Evolutionary conservation across 2,888 invertebrate genomes (phyloP).

Genomic region (Brassicogethes aeneus): DNA sequence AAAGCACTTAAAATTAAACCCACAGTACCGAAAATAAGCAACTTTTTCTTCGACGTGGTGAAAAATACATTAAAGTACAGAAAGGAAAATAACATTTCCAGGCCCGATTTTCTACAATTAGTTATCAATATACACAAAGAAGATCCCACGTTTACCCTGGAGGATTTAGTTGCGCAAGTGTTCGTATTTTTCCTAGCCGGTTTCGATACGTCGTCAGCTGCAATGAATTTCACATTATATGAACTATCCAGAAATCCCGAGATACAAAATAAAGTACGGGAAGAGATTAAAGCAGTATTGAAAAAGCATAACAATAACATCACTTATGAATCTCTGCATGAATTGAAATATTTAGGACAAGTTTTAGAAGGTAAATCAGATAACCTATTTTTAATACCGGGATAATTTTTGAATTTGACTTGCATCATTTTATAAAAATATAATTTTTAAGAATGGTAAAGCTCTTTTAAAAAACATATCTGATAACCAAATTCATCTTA

Average conservation of each 20-base stretch:
- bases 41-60: constrained; percentile 9
- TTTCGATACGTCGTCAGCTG: constrained; percentile 20
- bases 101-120: constrained; percentile 20
- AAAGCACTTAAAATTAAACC: neutral
- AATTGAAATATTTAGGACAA: constrained; percentile 19
- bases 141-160: constrained; percentile 14
- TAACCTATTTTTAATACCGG: neutral
- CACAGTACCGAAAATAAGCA: neutral
- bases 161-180: constrained; percentile 16
- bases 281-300: constrained; percentile 16
- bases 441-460: no score
- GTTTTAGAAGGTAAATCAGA: constrained; percentile 15
- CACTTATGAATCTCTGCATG: constrained; percentile 18
- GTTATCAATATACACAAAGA: constrained; percentile 15
- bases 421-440: no score
- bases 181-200: constrained; percentile 17
- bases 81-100: constrained; percentile 13
- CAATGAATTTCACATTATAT: constrained; percentile 19
- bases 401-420: no score
- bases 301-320: constrained; percentile 13
- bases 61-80: constrained; percentile 14
- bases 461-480: no score
- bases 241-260: constrained; percentile 16
- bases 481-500: no score
- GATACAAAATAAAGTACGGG: constrained; percentile 15